phyloP scores from a whole-genome alignment of 2,113 vertebrate species.

The Lophochroa leadbeateri region DNA sequence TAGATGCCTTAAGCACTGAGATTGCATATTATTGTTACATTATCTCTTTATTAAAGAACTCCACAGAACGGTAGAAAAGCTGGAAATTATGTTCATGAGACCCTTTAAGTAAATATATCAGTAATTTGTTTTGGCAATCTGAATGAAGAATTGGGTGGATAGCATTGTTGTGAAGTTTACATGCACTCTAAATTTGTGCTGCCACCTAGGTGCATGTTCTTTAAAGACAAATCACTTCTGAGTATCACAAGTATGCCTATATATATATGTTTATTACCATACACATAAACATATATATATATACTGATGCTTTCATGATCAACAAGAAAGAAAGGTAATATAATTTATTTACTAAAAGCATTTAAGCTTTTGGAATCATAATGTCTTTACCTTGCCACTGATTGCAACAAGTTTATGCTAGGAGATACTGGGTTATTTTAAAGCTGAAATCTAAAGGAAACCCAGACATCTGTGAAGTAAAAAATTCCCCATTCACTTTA shows the following conservation, averaged over 20 bases:
- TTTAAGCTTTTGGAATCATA: not conserved
- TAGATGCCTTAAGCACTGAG: not conserved
- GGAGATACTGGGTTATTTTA: not conserved
- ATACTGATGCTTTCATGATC: not conserved
- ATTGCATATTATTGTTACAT: not conserved
- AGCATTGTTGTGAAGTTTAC: not conserved
- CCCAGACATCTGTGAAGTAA: not conserved
- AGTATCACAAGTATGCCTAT: not conserved
- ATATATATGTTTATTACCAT: not conserved
- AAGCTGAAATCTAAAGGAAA: not conserved
- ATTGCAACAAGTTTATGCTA: not conserved
- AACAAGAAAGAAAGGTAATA: not conserved
- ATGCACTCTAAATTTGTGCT: not conserved
- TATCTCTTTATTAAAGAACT: not conserved
- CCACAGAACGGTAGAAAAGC: not conserved
- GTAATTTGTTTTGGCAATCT: not conserved
- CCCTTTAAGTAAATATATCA: not conserved
- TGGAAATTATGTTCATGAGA: not conserved
- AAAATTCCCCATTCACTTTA: not conserved
- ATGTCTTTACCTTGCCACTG: not conserved
- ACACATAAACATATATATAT: not conserved
- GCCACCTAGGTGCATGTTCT: not conserved
- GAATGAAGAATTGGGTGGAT: not conserved
- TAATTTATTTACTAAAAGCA: not conserved
- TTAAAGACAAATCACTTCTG: not conserved